Base-by-base conservation (phyloP, 1,140 invertebrate species). In the Ips nitidus region DNA sequence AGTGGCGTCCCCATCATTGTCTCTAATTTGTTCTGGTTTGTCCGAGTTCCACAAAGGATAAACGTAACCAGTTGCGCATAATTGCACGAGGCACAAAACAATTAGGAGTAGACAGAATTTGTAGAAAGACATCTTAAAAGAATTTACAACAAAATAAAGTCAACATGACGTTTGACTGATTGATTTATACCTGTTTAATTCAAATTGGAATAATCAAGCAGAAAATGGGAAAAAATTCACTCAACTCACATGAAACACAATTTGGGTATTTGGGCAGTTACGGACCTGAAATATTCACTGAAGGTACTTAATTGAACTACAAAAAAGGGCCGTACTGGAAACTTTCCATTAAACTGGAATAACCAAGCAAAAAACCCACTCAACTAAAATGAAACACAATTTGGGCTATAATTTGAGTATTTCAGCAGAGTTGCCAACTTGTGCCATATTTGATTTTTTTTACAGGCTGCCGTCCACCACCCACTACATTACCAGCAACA, bases 21-120 rank as follows among this genome's bases (percentile, higher is more conserved):
- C 47, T 63, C 64, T 59, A 36, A 52, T 41, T 3, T 6, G 42
- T 5, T 50, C 58, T 7, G 57, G 56, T 6, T 47, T 36, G 8
- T 52, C 65, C 1, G 39, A 41, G 2, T 7, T 36, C 59, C 63
- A 66, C 59, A 73, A 22, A 8, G 67, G 71, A 41, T 73, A 73
- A 41, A 70, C 41, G 42, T 66, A 73, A n/a, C 55, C 56, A 42
- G 45, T 59, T 42, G n/a, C 39, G 47, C 52, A 58, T 41, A 36
- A 47, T 62, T 57, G 65, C 8, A 66, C 47, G 22, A 66, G 37
- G 41, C 52, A 66, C n/a, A 50, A 65, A 57, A 55, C 60, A 66
- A 68, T 4, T 52, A 60, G 1, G 8, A 40, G 50, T 47, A 66
- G 41, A 41, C 39, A 22, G 52, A 69, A 65, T 64, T 65, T 69